phyloP scores from a whole-genome alignment of 2,113 vertebrate species.

The Setophaga kirtlandii region DNA sequence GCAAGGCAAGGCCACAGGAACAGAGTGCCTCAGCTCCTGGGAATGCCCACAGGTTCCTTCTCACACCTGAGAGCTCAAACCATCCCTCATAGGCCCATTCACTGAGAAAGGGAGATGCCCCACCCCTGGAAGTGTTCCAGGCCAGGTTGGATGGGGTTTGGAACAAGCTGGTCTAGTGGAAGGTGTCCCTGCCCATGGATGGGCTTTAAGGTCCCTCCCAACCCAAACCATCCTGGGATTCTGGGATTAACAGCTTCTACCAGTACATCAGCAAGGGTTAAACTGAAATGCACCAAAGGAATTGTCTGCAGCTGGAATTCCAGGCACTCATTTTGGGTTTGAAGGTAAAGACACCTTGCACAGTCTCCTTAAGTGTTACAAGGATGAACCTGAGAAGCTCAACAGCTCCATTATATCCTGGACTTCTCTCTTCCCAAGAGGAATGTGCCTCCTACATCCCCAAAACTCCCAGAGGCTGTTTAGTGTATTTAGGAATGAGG shows the following conservation, averaged over 20 bases:
- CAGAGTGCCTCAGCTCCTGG: neutral
- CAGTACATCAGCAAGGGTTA: fast-evolving
- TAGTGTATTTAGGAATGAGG: neutral
- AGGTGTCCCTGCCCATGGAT: neutral
- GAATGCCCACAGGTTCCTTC: fast-evolving
- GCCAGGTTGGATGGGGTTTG: fast-evolving
- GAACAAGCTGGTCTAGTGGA: neutral
- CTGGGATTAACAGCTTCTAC: neutral
- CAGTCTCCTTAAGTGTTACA: fast-evolving
- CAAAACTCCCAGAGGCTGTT: neutral
- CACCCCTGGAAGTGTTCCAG: neutral
- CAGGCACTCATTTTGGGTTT: neutral
- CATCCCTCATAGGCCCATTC: neutral
- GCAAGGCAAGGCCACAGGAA: neutral
- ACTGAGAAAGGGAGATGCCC: neutral
- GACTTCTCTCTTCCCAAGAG: neutral
- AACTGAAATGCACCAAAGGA: neutral
- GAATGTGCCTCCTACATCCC: too few relatives aligned
- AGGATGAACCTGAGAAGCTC: neutral
- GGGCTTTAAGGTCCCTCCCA: neutral
- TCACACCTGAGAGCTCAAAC: neutral
- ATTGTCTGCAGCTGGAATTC: neutral
- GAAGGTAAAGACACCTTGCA: neutral
- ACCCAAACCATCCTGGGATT: neutral
- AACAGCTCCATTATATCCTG: neutral